Evolutionary conservation across 1,140 invertebrate species (phyloP), one percentile per base, ranked within the genome.

Genomic region (Drosophila chauvacae): DNA sequence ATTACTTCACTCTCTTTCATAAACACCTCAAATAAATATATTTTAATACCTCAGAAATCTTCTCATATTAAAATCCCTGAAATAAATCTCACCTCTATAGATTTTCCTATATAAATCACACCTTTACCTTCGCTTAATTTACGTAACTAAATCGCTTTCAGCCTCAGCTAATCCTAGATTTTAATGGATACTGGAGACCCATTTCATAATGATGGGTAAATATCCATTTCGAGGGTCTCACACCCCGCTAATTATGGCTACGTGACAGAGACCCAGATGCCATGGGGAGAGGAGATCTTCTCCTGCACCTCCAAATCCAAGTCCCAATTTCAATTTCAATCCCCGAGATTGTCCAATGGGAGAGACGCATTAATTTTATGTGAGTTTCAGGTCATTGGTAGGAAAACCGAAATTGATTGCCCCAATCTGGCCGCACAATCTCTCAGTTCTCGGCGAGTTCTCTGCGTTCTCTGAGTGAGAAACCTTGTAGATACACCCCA

Each of bases 351-450:
- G 56, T 69, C 78, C 84, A 88, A 88, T 88, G 63, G 61, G 58
- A 88, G 80, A 66, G 71, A 64, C 57, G 73, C 85, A 63, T 80
- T 87, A 77, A 87, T 88, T 84, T 84, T 59, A 78, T 71, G 77
- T 47, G 68, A 28, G 41, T 68, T 72, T 45, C 65, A 75, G 80
- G 65, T 83, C 80, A 88, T 84, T 90, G 85, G 85, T 83, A 59
- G 77, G 56, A 74, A 83, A 83, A 72, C 71, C 61, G 51, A 81
- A 90, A 90, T 88, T 88, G 85, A 88, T 88, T 85, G 70, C 86
- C 81, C 65, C 79, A 90, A 88, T 88, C 85, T 77, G 77, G 50
- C n/a, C 39, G 60, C 78, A 78, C 65, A 74, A 88, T 84, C 85
- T 77, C 42, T 65, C 58, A 30, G 74, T 62, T 68, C 76, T 77